phyloP scores from a whole-genome alignment of 1,140 invertebrate species.

The Steinernema feltiae region DNA sequence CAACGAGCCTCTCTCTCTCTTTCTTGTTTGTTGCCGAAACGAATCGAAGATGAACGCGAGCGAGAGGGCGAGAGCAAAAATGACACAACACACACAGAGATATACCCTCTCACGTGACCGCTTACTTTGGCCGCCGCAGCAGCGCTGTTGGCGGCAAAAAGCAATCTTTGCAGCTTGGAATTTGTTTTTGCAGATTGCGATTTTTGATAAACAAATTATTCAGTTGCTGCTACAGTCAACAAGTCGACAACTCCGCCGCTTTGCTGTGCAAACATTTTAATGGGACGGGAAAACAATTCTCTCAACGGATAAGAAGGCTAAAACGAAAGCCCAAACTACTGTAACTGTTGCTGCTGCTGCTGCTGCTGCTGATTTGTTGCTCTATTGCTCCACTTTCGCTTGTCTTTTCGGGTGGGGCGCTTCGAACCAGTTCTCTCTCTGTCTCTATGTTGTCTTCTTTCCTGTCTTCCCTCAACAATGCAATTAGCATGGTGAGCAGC shows the following conservation, averaged over 20 bases:
- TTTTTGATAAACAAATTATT: slow-evolving; percentile 1
- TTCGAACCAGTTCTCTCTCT: too few species aligned
- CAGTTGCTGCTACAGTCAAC: background rate
- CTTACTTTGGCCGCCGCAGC: too few species aligned
- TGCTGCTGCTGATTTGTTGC: too few species aligned
- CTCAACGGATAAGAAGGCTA: too few species aligned
- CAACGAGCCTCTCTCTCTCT: too few species aligned
- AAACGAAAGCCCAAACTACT: too few species aligned
- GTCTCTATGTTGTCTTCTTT: background rate
- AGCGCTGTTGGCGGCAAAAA: too few species aligned
- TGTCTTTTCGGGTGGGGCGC: background rate
- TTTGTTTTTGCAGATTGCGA: background rate
- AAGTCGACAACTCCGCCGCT: background rate
- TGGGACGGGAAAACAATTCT: background rate
- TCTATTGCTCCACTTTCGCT: slow-evolving; percentile 3
- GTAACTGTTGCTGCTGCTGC: too few species aligned
- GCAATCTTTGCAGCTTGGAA: too few species aligned
- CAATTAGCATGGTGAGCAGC: background rate
- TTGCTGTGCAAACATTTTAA: slow-evolving; percentile 3
- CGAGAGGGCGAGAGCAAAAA: background rate
- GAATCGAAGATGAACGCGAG: background rate
- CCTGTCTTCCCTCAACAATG: background rate
- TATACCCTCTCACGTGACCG: background rate
- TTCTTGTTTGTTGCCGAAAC: slow-evolving; percentile 2
- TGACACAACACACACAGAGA: background rate